Percentiles rank a stretch among this genome's conserved stretches.
These are phyloP conservation scores for Boulengeromyrus knoepffleri DNA, from an alignment of 2,113 vertebrate species.

Conservation along the genomic window DNA sequence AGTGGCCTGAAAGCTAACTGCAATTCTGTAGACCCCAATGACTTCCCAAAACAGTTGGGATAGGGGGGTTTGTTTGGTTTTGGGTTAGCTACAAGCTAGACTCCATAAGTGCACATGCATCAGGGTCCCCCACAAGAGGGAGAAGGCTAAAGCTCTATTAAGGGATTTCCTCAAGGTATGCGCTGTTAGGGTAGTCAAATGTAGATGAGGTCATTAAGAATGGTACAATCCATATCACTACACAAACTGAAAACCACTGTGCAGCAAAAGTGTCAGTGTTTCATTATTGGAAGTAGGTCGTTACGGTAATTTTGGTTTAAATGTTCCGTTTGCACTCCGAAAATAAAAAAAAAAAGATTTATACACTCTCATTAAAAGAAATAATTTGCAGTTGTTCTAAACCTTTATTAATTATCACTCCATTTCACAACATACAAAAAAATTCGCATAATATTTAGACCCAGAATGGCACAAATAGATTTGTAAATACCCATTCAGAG, in stretches of 20 bases:
- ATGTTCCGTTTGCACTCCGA: background rate
- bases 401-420: background rate
- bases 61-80: background rate
- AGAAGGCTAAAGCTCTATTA: background rate
- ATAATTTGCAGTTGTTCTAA: background rate
- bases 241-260: background rate
- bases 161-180: background rate
- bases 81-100: background rate
- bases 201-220: background rate
- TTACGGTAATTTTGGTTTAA: conserved; percentile 14
- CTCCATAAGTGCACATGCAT: background rate
- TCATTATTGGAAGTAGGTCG: conserved; percentile 20
- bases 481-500: background rate
- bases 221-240: background rate
- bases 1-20: background rate
- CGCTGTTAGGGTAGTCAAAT: background rate
- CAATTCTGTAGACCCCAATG: background rate
- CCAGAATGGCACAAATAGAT: background rate
- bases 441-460: background rate
- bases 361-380: background rate
- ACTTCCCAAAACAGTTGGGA: background rate
- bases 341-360: background rate
- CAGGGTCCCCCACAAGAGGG: background rate
- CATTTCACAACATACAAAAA: background rate
- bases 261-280: background rate